Evolutionary conservation across 2,797 vertebrate species (phyloP), one percentile per base, ranked within the genome.

Genomic region (Lacerta bilineata): DNA sequence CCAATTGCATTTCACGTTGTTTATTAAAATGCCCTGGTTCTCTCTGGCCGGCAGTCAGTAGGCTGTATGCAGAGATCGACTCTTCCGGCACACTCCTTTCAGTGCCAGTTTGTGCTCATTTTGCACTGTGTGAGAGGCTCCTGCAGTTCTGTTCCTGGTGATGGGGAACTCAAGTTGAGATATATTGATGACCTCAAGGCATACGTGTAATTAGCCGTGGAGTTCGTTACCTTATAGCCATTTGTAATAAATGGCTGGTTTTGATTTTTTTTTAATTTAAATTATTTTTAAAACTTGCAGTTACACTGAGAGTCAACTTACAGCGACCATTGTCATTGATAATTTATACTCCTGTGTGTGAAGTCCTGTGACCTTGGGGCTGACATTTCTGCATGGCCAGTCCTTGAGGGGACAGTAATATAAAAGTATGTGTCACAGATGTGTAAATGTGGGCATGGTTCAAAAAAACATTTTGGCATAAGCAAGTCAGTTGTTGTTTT

Each of bases 11-110:
- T 68, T 68, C 10, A 29, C 3, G 15, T 46, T 8, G 69, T 46
- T 55, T 23, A 59, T 66, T 7, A 20, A 0, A 55, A 2, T 0
- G 3, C 71, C 83, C 85, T 3, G 39, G 1, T 1, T 36, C 59
- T 71, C 68, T 20, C 80, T n/a, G 7, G n/a, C 1, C 18, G 39
- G 46, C 13, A 39, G 29, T 75, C 39, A 25, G 46, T 79, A 17
- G 43, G 13, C 59, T 66, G 39, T 39, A 18, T 69, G 66, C 5
- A 46, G 20, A 46, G 71, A 43, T 27, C 8, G 29, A 27, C 50
- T 64, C 61, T 50, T 55, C 1, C 15, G 17, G 18, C 27, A 8
- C 2, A 1, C 7, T 10, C 50, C 64, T 71, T 41, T 7, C 75
- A 8, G 5, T 6, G 8, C n/a, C 46, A 8, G 27, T 20, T 23